phyloP scores from a whole-genome alignment of 2,797 vertebrate genomes.

The Danio kyathit region DNA sequence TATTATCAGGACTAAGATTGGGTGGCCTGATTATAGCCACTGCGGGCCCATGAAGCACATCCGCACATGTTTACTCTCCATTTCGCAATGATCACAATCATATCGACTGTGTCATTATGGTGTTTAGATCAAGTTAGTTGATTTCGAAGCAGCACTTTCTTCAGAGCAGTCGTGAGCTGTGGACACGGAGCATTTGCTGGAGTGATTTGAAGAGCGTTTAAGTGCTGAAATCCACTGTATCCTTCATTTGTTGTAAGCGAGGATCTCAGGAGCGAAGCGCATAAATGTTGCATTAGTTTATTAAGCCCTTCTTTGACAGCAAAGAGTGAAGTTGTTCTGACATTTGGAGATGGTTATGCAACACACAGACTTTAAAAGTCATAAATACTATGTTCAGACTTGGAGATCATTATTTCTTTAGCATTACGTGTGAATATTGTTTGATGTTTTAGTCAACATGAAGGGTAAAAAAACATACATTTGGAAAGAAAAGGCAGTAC shows the following conservation, averaged over 20 bases:
- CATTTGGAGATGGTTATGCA: background rate
- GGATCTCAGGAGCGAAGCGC: background rate
- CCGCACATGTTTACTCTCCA: constrained; percentile 19
- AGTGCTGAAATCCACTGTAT: background rate
- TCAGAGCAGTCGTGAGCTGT: background rate
- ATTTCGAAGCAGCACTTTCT: constrained; percentile 17
- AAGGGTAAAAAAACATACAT: background rate
- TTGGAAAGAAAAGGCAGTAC: background rate
- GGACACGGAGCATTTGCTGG: background rate
- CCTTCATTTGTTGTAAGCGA: background rate
- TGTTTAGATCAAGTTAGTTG: constrained; percentile 32
- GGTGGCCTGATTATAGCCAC: constrained; percentile 50
- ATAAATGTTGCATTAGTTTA: constrained; percentile 28
- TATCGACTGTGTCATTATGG: constrained; percentile 47
- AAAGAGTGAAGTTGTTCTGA: constrained; percentile 7
- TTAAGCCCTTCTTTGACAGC: constrained; percentile 18
- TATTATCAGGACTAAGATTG: constrained; percentile 49
- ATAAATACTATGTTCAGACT: background rate
- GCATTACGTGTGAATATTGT: background rate
- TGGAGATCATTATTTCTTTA: background rate
- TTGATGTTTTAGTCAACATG: background rate
- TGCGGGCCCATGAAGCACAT: background rate
- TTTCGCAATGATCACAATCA: constrained; percentile 33
- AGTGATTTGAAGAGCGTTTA: constrained; percentile 13
- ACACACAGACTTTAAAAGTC: constrained; percentile 1